Conservation (phyloP, 2,797 vertebrate genomes). For the Tympanoctomys barrerae region DNA sequence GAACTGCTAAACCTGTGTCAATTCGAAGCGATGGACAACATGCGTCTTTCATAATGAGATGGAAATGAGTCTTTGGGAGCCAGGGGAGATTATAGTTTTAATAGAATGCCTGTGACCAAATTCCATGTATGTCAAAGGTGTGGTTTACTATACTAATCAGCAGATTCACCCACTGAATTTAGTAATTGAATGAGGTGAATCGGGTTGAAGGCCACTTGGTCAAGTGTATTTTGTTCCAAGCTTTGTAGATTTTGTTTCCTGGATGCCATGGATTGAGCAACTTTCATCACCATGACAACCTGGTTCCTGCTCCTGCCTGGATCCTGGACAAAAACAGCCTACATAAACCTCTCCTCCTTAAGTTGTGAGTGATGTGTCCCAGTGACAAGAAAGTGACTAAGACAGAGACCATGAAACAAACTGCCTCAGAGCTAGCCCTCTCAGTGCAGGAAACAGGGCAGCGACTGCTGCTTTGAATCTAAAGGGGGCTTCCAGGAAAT, state of each 20-base stretch:
- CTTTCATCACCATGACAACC: background rate
- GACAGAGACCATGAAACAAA: background rate
- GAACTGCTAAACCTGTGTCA: background rate
- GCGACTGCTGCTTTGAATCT: background rate
- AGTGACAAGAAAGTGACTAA: background rate
- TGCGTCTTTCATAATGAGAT: background rate
- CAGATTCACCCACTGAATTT: background rate
- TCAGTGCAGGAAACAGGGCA: no score
- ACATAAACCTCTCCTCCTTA: background rate
- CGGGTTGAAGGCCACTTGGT: background rate
- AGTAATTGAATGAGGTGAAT: background rate
- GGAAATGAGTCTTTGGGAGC: background rate
- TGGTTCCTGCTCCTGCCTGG: background rate
- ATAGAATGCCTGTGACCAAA: background rate
- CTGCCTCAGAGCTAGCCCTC: background rate
- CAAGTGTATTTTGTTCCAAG: background rate
- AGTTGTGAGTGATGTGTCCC: background rate
- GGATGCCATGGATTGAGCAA: background rate
- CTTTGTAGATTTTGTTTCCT: background rate
- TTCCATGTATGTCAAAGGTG: background rate
- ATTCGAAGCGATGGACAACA: background rate
- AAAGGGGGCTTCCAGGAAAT: background rate
- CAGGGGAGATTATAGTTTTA: background rate
- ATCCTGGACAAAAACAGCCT: background rate
- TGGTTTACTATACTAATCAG: background rate